Evolutionary conservation across 2,113 vertebrate species (phyloP), one percentile per base, ranked within the genome.

Genomic region (Lepus americanus): DNA sequence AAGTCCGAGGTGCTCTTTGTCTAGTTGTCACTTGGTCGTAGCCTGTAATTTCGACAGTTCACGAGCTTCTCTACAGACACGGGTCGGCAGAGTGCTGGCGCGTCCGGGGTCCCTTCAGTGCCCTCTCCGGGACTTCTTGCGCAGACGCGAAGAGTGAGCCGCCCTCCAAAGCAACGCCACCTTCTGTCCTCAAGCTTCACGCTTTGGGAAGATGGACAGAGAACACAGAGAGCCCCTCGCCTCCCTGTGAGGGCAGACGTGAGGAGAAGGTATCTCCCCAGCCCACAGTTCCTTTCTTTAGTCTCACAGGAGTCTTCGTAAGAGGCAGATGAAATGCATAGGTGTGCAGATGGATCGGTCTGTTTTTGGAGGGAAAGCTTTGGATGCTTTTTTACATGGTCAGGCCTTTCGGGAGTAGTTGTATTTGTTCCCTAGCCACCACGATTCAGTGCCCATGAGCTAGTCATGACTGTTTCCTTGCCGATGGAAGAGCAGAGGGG

Each of bases 21-120:
- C 92, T 95, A 72, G 59, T 61, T 90, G 81, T 94, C 81, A 80
- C 61, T 96, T 95, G 74, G 59, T 95, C 85, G 96, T 92, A 90
- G 11, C 51, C 55, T 95, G 14, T 92, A 61, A 78, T 80, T 96
- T 94, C 10, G 5, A 92, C 76, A 44, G 79, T 80, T 90, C 22
- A 87, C 90, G 77, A 96, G 64, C 70, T 92, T 89, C 23, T 87
- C 78, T 94, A 88, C 72, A 83, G 87, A 73, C 73, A 77, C 78
- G 79, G 29, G 25, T 94, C 92, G 90, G 78, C 69, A 95, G 74
- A 95, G 55, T 44, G 44, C 36, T 89, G 79, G 63, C n/a, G 70
- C 85, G 59, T 85, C 73, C 76, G 64, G 17, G 27, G 29, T 55
- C 39, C 33, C 63, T 78, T 22, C 31, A 17, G 33, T 6, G 4